These are phyloP conservation scores for Orestias chungarensis DNA, from an alignment of 2,797 vertebrate genomes.

Conservation along the genomic window DNA sequence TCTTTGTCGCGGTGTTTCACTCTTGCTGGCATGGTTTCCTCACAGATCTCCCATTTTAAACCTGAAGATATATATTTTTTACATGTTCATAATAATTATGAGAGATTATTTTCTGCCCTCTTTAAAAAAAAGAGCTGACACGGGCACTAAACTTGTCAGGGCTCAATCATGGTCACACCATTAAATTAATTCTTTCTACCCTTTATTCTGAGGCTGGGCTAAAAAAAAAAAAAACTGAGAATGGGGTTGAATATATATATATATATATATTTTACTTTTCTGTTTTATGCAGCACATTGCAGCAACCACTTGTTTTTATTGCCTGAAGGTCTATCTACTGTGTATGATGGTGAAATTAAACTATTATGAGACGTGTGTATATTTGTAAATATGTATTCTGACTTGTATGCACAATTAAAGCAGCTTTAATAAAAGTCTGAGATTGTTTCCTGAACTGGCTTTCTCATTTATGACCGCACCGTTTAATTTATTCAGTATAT, in stretches of 20 bases:
- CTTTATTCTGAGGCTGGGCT: slow-evolving; percentile 43
- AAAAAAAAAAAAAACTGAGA: slow-evolving; percentile 34
- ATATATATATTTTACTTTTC: slow-evolving; percentile 70
- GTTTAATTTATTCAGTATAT: neutral
- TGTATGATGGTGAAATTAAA: slow-evolving; percentile 71
- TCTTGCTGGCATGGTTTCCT: slow-evolving; percentile 62
- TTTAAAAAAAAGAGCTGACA: slow-evolving; percentile 32
- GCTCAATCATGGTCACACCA: slow-evolving; percentile 43
- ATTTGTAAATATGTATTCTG: slow-evolving; percentile 87
- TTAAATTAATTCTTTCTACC: slow-evolving; percentile 52
- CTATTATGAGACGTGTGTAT: slow-evolving; percentile 71
- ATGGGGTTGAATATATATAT: no score
- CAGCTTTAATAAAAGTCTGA: slow-evolving; percentile 88
- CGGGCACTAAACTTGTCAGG: slow-evolving; percentile 63
- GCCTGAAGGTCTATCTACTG: slow-evolving; percentile 77
- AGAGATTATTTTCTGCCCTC: slow-evolving; percentile 65
- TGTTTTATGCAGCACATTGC: slow-evolving; percentile 86
- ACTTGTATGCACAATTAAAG: slow-evolving; percentile 83
- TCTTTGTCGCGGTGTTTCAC: slow-evolving; percentile 39
- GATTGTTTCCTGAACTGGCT: slow-evolving; percentile 60
- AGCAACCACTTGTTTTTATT: slow-evolving; percentile 77
- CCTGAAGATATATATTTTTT: slow-evolving; percentile 36
- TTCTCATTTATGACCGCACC: neutral
- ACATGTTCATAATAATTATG: slow-evolving; percentile 43
- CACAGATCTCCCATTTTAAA: slow-evolving; percentile 15